Conservation (phyloP, 2,888 invertebrate genomes). For the Laspeyria flexula region DNA sequence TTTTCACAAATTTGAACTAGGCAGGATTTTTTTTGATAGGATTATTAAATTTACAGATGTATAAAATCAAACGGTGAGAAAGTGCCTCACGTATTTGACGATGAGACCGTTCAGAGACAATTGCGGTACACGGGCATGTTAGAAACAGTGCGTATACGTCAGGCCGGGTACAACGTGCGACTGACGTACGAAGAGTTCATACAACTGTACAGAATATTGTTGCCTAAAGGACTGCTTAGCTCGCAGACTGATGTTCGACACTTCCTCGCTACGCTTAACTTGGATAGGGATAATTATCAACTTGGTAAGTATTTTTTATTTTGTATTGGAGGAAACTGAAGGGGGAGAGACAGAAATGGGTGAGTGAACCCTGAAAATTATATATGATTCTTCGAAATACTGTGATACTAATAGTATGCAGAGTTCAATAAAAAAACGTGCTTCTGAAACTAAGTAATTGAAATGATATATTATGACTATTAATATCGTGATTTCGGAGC, state of each 20-base stretch:
- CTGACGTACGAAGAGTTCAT: slow-evolving; percentile 98
- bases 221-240: slow-evolving; percentile 94
- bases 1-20: too few relatives aligned
- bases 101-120: slow-evolving; percentile 94
- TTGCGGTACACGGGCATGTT: slow-evolving; percentile 98
- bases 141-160: slow-evolving; percentile 97
- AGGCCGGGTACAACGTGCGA: slow-evolving; percentile 97
- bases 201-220: slow-evolving; percentile 95
- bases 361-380: too few relatives aligned
- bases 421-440: too few relatives aligned
- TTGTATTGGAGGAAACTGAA: background rate
- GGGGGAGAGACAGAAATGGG: too few relatives aligned
- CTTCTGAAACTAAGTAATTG: too few relatives aligned
- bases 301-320: slow-evolving; percentile 82
- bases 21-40: too few relatives aligned
- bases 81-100: slow-evolving; percentile 96
- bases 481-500: too few relatives aligned
- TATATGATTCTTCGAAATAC: too few relatives aligned
- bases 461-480: too few relatives aligned
- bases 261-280: slow-evolving; percentile 93
- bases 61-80: slow-evolving; percentile 98
- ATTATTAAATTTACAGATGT: slow-evolving; percentile 89
- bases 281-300: slow-evolving; percentile 96
- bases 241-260: slow-evolving; percentile 94
- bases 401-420: too few relatives aligned